Percentiles rank a stretch among this genome's conserved stretches.
These are phyloP conservation scores for Solenopsis invicta DNA, from an alignment of 1,140 invertebrate species.

Conservation along the genomic window DNA sequence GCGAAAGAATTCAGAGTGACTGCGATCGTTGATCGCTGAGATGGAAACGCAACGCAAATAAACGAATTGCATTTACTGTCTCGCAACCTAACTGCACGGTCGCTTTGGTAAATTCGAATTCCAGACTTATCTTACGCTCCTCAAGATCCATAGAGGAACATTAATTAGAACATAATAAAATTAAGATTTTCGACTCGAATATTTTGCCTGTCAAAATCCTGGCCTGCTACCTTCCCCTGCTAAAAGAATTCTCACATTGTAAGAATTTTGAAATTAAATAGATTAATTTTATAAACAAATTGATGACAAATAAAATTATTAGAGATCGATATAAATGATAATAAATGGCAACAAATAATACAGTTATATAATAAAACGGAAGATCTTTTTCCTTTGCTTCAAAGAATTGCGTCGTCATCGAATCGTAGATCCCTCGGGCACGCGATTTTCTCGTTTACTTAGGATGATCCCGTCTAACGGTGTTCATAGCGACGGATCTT, in stretches of 20 bases:
- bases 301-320: neutral
- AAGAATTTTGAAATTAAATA: neutral
- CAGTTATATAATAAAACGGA: neutral
- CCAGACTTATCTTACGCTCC: neutral
- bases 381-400: neutral
- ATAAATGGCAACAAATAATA: neutral
- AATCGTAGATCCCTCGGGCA: neutral
- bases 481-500: slow-evolving; percentile 59
- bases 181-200: neutral
- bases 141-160: neutral
- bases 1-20: slow-evolving; percentile 58
- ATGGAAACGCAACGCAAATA: slow-evolving; percentile 49
- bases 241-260: neutral
- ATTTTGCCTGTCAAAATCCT: neutral
- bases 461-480: slow-evolving; percentile 64
- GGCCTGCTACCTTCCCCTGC: no score
- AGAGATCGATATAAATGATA: neutral
- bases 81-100: neutral
- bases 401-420: neutral
- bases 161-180: slow-evolving; percentile 13
- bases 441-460: slow-evolving; percentile 38
- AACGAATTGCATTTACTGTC: slow-evolving; percentile 46
- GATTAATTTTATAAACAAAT: neutral
- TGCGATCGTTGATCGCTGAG: slow-evolving; percentile 45
- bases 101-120: slow-evolving; percentile 23